phyloP scores from a whole-genome alignment of 2,113 vertebrate species.

The Cavia aperea region DNA sequence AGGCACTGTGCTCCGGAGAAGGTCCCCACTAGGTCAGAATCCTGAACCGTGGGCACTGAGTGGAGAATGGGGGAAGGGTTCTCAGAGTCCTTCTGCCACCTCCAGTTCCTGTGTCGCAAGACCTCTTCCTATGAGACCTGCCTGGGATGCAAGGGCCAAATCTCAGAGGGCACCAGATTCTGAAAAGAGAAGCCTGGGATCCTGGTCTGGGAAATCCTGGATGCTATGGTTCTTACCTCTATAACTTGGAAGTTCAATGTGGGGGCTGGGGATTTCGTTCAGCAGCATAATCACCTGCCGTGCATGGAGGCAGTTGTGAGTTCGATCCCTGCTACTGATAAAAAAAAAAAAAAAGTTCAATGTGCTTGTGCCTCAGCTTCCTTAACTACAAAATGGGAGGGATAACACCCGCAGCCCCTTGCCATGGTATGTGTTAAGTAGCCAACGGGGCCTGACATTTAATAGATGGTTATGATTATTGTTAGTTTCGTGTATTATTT shows the following conservation, averaged over 20 bases:
- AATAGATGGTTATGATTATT: background rate
- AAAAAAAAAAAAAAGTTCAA: background rate
- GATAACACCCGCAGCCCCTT: background rate
- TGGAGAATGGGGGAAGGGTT: background rate
- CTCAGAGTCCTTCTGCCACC: background rate
- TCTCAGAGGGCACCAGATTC: background rate
- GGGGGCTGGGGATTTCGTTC: no score
- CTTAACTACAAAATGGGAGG: background rate
- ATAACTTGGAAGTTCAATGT: background rate
- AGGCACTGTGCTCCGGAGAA: background rate
- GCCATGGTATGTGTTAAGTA: background rate
- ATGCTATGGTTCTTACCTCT: background rate
- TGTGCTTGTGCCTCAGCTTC: background rate
- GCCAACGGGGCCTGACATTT: background rate
- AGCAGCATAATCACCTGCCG: no score
- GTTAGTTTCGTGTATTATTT: background rate
- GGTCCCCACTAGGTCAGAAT: background rate
- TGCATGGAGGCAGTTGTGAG: no score
- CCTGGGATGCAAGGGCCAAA: background rate
- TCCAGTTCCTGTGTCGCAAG: background rate
- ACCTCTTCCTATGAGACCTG: background rate
- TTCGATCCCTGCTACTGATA: no score
- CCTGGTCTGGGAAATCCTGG: background rate
- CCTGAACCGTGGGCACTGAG: background rate
- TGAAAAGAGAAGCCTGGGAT: background rate